Conservation (phyloP, 2,113 vertebrate species). For the Cinclus cinclus region DNA sequence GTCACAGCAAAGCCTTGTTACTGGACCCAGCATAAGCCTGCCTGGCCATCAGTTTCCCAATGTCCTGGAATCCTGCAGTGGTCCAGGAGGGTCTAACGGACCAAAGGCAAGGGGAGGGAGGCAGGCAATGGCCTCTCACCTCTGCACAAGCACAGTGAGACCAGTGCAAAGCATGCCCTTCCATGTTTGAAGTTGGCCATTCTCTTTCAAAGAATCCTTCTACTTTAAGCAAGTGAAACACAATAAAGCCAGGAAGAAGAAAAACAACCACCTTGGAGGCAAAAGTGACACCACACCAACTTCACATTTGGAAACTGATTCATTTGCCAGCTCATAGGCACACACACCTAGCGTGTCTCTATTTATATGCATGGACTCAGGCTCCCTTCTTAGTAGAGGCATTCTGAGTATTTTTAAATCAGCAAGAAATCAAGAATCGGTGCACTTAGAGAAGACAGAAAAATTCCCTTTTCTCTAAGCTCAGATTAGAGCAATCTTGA, state of each 20-base stretch:
- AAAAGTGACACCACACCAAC: neutral
- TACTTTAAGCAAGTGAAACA: neutral
- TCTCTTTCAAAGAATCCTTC: neutral
- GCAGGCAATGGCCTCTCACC: neutral
- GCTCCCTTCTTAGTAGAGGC: neutral
- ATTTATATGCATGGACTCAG: neutral
- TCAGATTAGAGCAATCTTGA: neutral
- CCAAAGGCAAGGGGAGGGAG: neutral
- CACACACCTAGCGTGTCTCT: neutral
- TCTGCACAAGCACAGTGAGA: neutral
- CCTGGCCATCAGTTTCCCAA: neutral
- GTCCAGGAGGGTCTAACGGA: neutral
- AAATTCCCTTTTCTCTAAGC: neutral
- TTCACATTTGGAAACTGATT: slow-evolving; percentile 32
- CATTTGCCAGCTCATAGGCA: slow-evolving; percentile 26
- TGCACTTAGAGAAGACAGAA: neutral
- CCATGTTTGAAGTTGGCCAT: neutral
- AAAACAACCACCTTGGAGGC: neutral
- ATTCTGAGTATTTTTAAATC: neutral
- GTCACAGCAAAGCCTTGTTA: neutral
- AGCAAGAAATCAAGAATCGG: neutral
- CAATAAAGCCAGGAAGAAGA: neutral
- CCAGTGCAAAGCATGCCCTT: neutral
- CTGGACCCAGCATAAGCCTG: accelerated
- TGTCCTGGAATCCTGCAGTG: neutral